These are phyloP conservation scores for Ancistrus triradiatus DNA, from an alignment of 2,113 vertebrate genomes.

Conservation along the genomic window DNA sequence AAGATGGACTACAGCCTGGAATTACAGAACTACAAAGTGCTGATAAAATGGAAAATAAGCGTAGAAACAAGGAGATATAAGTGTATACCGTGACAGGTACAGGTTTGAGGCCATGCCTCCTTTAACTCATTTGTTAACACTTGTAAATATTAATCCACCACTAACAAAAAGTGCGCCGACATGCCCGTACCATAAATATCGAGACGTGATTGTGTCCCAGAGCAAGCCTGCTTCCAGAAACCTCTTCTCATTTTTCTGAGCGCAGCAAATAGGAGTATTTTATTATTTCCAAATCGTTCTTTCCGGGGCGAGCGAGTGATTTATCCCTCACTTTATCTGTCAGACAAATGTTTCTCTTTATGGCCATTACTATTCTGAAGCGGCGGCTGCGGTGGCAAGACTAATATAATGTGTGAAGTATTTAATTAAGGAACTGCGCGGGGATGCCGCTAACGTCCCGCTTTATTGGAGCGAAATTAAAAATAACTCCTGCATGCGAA, in stretches of 20 bases:
- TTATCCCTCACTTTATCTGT: conserved; percentile 61
- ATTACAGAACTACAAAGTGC: no score
- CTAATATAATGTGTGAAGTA: conserved; percentile 59
- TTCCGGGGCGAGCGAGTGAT: conserved; percentile 33
- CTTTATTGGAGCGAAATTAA: conserved; percentile 69
- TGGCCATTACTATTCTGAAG: conserved; percentile 60
- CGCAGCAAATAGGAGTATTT: conserved; percentile 44
- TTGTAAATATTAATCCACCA: no score
- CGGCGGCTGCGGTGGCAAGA: conserved; percentile 47
- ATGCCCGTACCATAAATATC: no score
- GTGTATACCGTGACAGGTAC: no score
- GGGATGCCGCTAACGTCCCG: conserved; percentile 60
- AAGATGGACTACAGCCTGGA: no score
- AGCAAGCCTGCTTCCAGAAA: no score
- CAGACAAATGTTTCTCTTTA: conserved; percentile 65
- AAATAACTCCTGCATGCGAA: conserved; percentile 62
- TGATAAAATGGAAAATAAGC: no score
- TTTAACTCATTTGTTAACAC: no score
- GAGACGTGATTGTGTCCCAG: no score
- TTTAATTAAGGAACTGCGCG: conserved; percentile 70
- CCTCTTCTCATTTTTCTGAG: conserved; percentile 32
- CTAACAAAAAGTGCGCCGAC: no score
- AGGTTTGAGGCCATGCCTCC: no score
- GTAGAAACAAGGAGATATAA: no score
- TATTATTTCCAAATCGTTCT: conserved; percentile 54